Evolutionary conservation across 2,888 invertebrate genomes (phyloP).

Genomic region (Ceriagrion tenellum): DNA sequence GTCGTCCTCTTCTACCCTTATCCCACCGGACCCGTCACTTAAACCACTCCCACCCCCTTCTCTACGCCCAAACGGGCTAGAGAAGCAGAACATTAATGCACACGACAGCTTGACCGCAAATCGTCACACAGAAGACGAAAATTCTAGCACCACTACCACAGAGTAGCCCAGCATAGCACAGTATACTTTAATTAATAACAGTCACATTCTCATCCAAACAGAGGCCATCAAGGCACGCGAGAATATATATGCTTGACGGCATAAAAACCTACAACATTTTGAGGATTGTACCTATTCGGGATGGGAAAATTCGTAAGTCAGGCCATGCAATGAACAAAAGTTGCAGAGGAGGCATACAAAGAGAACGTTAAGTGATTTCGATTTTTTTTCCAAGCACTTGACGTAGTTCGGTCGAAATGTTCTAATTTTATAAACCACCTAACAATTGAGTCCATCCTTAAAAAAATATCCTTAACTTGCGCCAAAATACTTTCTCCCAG

Average conservation of each 20-base stretch:
- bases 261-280: background rate
- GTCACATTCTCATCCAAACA: background rate
- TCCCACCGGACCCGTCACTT: constrained; percentile 45
- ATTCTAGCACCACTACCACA: background rate
- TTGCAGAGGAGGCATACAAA: background rate
- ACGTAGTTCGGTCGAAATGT: background rate
- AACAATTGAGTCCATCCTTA: background rate
- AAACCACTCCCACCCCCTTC: constrained; percentile 71
- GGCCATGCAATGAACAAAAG: background rate
- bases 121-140: background rate
- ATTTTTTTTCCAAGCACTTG: background rate
- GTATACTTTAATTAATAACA: background rate
- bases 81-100: constrained; percentile 77
- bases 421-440: background rate
- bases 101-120: constrained; percentile 53
- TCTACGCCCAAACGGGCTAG: constrained; percentile 76
- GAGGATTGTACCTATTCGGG: no score
- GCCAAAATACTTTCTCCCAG: background rate
- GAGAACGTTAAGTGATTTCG: background rate
- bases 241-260: background rate
- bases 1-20: constrained; percentile 56
- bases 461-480: background rate
- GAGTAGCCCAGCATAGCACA: background rate
- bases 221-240: background rate
- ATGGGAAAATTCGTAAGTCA: background rate